These are phyloP conservation scores for Styela plicata DNA, from an alignment of 23 tunicate species.

Conservation along the genomic window DNA sequence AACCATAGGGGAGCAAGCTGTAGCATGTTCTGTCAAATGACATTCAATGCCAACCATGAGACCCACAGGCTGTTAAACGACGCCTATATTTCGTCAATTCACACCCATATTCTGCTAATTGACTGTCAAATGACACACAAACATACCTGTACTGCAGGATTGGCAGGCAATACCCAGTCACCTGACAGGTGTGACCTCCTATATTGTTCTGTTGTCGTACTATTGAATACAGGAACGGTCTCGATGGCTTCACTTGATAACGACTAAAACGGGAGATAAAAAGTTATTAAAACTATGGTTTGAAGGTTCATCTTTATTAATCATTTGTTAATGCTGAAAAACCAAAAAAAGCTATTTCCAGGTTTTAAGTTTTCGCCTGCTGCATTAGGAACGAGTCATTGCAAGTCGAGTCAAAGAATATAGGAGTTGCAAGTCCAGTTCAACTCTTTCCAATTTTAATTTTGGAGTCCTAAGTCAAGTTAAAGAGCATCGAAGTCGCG, in stretches of 20 bases:
- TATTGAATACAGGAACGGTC: conserved; percentile 85
- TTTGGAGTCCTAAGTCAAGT: too few species aligned
- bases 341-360: not conserved
- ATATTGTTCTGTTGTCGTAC: conserved; percentile 87
- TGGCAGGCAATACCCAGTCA: conserved; percentile 90
- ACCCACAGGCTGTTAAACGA: not conserved
- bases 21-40: not conserved
- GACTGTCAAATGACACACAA: too few species aligned
- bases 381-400: not conserved
- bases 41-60: not conserved
- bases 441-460: too few species aligned
- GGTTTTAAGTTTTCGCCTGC: not conserved
- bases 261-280: conserved; percentile 38
- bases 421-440: too few species aligned
- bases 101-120: not conserved
- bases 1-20: not conserved
- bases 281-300: not conserved
- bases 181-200: conserved; percentile 55
- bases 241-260: conserved; percentile 86
- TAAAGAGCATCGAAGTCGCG: too few species aligned
- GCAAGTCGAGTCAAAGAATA: not conserved
- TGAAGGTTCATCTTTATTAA: too few species aligned
- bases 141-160: conserved; percentile 11
- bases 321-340: not conserved
- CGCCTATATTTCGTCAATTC: not conserved